These are phyloP conservation scores for Protophormia terraenovae DNA, from an alignment of 2,888 invertebrate genomes.

Conservation along the genomic window DNA sequence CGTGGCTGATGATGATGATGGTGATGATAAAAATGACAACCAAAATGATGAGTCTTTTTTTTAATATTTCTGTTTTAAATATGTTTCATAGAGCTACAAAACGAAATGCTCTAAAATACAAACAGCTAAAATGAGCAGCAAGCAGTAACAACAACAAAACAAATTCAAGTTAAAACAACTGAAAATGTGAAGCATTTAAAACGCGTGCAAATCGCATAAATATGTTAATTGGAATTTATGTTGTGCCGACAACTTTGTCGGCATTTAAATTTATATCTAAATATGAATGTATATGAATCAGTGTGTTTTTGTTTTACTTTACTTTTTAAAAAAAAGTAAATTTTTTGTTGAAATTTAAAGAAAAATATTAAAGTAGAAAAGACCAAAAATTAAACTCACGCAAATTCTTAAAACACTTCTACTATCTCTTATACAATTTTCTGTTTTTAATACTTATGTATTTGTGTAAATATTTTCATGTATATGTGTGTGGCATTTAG, in stretches of 20 bases:
- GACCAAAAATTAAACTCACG: not conserved
- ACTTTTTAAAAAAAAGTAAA: not conserved
- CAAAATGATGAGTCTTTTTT: slow-evolving; percentile 35
- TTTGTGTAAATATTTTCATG: not conserved
- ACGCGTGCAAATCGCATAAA: slow-evolving; percentile 65
- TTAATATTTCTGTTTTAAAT: not conserved
- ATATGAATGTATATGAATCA: not conserved
- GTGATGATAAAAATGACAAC: slow-evolving; percentile 46
- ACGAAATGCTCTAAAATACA: not conserved
- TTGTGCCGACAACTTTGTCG: slow-evolving; percentile 61
- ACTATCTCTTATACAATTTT: not conserved
- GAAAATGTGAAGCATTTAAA: slow-evolving; percentile 56
- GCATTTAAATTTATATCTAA: slow-evolving; percentile 2
- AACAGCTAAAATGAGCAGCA: not conserved
- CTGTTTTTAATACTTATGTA: not conserved
- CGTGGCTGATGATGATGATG: not conserved
- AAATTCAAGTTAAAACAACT: slow-evolving; percentile 23
- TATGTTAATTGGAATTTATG: slow-evolving; percentile 70
- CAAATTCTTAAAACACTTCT: not conserved
- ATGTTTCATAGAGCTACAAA: slow-evolving; percentile 21
- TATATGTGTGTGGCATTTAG: not conserved
- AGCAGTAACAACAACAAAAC: not conserved
- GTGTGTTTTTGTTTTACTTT: not conserved
- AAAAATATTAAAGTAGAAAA: not conserved
- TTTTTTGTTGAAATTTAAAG: not conserved